phyloP scores from a whole-genome alignment of 2,888 invertebrate genomes.

The Coecobrya sp. region DNA sequence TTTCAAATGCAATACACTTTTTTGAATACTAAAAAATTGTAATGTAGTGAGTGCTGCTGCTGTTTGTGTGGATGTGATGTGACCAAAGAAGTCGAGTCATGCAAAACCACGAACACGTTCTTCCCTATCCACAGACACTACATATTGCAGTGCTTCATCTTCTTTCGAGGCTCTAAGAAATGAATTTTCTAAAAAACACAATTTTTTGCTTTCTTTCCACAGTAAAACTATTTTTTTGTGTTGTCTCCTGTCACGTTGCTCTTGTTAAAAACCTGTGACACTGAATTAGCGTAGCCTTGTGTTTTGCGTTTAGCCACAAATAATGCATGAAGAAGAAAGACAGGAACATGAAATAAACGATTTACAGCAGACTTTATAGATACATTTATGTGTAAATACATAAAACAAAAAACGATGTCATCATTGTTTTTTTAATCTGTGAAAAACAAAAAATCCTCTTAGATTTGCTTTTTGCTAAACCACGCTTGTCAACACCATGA shows the following conservation, averaged over 20 bases:
- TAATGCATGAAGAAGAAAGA: background rate
- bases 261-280: constrained; percentile 86
- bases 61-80: constrained; percentile 75
- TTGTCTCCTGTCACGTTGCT: constrained; percentile 84
- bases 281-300: constrained; percentile 78
- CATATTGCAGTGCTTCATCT: constrained; percentile 12
- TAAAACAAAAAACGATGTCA: constrained; percentile 51
- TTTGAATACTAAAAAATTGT: constrained; percentile 54
- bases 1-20: constrained; percentile 54
- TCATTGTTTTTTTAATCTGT: constrained; percentile 25
- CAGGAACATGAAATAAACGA: constrained; percentile 60
- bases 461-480: constrained; percentile 58
- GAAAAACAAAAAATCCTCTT: constrained; percentile 7
- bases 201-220: constrained; percentile 30
- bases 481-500: constrained; percentile 80
- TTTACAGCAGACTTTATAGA: constrained; percentile 5
- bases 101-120: constrained; percentile 80
- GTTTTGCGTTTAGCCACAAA: constrained; percentile 54
- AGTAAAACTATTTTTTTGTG: constrained; percentile 11
- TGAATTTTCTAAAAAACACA: constrained; percentile 28
- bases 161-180: background rate
- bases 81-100: constrained; percentile 78
- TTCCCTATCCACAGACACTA: constrained; percentile 12
- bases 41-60: background rate
- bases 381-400: constrained; percentile 48